phyloP scores from a whole-genome alignment of 2,888 invertebrate species.

The Falcaria lacertinaria region DNA sequence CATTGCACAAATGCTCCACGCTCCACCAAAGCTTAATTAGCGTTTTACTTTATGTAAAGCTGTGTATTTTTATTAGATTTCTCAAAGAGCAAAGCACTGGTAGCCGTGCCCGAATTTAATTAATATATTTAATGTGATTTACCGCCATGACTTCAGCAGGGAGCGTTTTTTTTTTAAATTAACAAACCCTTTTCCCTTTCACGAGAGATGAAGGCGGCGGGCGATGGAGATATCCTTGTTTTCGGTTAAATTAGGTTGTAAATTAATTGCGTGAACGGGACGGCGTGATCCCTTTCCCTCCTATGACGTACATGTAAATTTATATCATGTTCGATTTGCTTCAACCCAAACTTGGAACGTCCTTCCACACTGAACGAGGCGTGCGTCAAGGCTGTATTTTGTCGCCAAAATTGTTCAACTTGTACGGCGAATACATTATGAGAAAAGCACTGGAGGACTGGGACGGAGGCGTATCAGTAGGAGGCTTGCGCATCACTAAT shows the following conservation, averaged over 20 bases:
- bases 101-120: conserved; percentile 50
- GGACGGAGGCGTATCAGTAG: no score
- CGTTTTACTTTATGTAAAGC: conserved; percentile 23
- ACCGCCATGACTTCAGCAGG: conserved; percentile 33
- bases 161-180: conserved; percentile 19
- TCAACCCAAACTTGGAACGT: no score
- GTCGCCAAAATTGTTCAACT: no score
- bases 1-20: no score
- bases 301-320: no score
- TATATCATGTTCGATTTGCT: no score
- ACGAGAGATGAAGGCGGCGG: neutral
- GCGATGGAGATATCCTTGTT: conserved; percentile 1
- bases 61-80: conserved; percentile 50
- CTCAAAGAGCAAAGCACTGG: conserved; percentile 26
- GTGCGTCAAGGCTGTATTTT: no score
- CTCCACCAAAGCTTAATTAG: neutral
- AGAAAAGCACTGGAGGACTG: no score
- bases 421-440: no score
- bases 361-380: no score
- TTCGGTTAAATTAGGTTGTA: neutral
- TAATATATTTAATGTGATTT: conserved; percentile 68
- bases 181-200: conserved; percentile 6
- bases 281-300: no score
- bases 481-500: no score
- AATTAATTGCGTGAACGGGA: neutral